These are phyloP conservation scores for Drymodes brunneopygia DNA, from an alignment of 2,113 vertebrate species.

Conservation along the genomic window DNA sequence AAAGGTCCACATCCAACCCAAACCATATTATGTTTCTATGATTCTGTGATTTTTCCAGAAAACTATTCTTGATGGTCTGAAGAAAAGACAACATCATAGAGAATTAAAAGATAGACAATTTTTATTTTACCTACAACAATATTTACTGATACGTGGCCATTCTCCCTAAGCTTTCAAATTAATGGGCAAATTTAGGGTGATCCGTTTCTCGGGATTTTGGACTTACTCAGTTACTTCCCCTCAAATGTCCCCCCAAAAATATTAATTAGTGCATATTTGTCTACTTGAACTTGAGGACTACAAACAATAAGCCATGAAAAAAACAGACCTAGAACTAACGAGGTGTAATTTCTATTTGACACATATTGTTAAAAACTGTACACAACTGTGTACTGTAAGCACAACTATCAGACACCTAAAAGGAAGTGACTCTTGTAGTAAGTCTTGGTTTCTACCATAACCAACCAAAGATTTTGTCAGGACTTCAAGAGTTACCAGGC, in stretches of 20 bases:
- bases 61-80: neutral
- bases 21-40: neutral
- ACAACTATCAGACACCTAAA: neutral
- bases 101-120: neutral
- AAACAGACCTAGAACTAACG: neutral
- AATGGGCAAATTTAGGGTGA: neutral
- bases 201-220: neutral
- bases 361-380: neutral
- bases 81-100: neutral
- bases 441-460: neutral
- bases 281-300: neutral
- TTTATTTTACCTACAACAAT: neutral
- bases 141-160: neutral
- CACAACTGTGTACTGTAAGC: neutral
- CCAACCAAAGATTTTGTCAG: neutral
- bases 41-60: neutral
- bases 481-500: neutral
- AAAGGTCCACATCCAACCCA: neutral
- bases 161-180: neutral
- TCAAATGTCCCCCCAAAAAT: accelerated
- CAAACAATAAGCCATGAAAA: neutral
- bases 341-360: neutral
- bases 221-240: neutral
- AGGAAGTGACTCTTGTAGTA: accelerated
- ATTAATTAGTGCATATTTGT: neutral